phyloP scores from a whole-genome alignment of 2,113 vertebrate genomes.

The Phyllostomus hastatus region DNA sequence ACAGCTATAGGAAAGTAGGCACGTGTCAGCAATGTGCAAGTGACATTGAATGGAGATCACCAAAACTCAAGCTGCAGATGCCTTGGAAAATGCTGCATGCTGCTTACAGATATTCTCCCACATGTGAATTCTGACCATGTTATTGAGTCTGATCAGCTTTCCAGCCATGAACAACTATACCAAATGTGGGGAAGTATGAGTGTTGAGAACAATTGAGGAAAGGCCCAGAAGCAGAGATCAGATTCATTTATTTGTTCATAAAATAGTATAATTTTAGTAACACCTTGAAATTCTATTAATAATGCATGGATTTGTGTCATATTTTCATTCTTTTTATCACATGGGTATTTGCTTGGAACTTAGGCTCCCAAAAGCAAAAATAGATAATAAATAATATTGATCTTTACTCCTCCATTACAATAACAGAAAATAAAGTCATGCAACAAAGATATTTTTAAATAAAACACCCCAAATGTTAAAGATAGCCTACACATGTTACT shows the following conservation, averaged over 20 bases:
- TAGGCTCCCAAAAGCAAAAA: not conserved
- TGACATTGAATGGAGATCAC: not conserved
- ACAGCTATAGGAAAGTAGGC: not conserved
- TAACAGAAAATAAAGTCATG: not conserved
- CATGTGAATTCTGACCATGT: accelerated
- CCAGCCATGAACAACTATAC: not conserved
- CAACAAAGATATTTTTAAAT: not conserved
- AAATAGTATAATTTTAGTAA: not conserved
- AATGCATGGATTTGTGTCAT: not conserved
- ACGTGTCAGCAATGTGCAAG: not conserved
- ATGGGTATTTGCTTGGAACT: not conserved
- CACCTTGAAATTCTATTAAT: not conserved
- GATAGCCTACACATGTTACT: not conserved
- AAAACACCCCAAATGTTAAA: not conserved
- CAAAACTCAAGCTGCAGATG: not conserved
- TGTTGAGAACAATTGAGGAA: not conserved
- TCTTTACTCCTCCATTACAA: not conserved
- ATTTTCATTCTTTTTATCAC: not conserved
- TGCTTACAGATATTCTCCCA: not conserved
- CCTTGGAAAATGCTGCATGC: not conserved
- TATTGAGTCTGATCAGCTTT: no score
- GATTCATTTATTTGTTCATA: not conserved
- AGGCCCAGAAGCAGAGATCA: not conserved
- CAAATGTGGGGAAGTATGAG: not conserved
- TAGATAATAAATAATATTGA: not conserved